Evolutionary conservation across 2,797 vertebrate genomes (phyloP), one percentile per base, ranked within the genome.

Genomic region (Enteromius viviparus): DNA sequence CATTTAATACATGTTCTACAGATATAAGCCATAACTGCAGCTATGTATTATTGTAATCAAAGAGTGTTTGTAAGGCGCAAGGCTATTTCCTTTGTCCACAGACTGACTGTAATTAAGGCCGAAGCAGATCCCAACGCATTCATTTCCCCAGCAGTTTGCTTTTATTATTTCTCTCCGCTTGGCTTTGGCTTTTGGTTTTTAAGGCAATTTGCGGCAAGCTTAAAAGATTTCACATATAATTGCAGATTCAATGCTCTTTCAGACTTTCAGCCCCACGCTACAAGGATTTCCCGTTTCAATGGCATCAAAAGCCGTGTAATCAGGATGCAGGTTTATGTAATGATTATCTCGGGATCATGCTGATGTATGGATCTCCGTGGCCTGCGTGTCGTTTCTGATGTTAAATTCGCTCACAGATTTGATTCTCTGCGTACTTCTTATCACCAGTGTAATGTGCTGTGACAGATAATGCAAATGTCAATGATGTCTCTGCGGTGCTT

Each of bases 381-480:
- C 69, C n/a, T 7, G 12, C 6, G 29, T 2, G 10, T 15, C 68
- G 7, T 65, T 65, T 6, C 45, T 74, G 29, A 51, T 37, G 58
- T 51, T 74, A 74, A 51, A 75, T 65, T 65, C 6, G 6, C 26
- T 26, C 14, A 15, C 60, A 42, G 47, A 26, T 75, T 75, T 51
- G 70, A 82, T 65, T 82, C 19, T 29, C 32, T n/a, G 45, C 60
- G 1, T 26, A 37, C 51, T 74, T 75, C 80, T 53, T 82, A 75
- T 82, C 60, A 51, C 10, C 17, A 64, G 58, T 75, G 49, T 82
- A 82, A 82, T 75, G 80, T 29, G 80, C 80, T 82, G 80, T 65
- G 80, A 53, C 70, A 74, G 58, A 82, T 82, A 82, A 82, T 75
- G 80, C 70, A 65, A 75, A 65, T 75, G 80, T 75, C 80, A 82